These are phyloP conservation scores for Chironomus tepperi DNA, from an alignment of 1,140 invertebrate genomes.

Conservation along the genomic window DNA sequence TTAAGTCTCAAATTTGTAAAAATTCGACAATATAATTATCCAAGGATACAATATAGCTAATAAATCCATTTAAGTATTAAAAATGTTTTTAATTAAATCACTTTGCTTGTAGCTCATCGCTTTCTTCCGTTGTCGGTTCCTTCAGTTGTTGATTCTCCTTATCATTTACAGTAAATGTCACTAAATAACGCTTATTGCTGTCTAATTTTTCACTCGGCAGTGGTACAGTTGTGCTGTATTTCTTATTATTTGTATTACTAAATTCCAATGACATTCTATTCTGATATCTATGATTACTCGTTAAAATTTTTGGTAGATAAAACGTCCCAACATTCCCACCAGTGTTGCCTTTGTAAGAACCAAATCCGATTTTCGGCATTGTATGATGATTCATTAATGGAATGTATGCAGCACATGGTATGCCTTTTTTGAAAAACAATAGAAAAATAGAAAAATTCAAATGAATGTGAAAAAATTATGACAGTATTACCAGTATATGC, in stretches of 20 bases:
- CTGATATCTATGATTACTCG: conserved; percentile 31
- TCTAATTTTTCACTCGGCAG: conserved; percentile 74
- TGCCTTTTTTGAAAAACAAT: conserved; percentile 28
- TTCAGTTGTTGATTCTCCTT: conserved; percentile 29
- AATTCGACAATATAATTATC: no score
- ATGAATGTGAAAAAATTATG: neutral
- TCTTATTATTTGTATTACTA: conserved; percentile 68
- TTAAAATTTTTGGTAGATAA: conserved; percentile 40
- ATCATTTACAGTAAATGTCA: conserved; percentile 79
- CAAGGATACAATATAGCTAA: no score
- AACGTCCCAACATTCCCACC: conserved; percentile 38
- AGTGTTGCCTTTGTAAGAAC: conserved; percentile 35
- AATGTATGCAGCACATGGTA: conserved; percentile 73
- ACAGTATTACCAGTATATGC: conserved; percentile 63
- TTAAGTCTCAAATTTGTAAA: no score
- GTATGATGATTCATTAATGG: conserved; percentile 63
- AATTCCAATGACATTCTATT: conserved; percentile 61
- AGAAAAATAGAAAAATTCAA: neutral
- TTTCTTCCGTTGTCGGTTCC: neutral
- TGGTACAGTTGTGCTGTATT: conserved; percentile 55
- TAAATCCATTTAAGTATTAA: no score
- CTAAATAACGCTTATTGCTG: conserved; percentile 79
- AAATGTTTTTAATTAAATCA: neutral
- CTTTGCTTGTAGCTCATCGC: conserved; percentile 6
- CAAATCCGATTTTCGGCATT: conserved; percentile 56